These are phyloP conservation scores for Gastrophysa polygoni DNA, from an alignment of 2,888 invertebrate genomes.

Conservation along the genomic window DNA sequence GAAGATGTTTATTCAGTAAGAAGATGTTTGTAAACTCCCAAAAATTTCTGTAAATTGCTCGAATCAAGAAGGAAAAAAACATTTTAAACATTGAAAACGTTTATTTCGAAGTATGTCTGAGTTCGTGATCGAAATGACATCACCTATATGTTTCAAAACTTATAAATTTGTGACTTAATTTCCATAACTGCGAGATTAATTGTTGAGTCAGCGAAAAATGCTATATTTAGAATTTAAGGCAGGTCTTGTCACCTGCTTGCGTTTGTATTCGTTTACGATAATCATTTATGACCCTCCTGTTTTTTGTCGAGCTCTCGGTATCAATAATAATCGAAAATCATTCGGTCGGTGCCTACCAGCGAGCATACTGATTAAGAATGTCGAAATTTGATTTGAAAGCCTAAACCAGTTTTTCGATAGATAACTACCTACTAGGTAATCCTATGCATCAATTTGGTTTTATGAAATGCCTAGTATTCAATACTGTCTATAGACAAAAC, in stretches of 20 bases:
- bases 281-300: background rate
- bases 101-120: slow-evolving; percentile 10
- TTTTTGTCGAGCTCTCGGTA: background rate
- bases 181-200: slow-evolving; percentile 13
- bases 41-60: too few relatives aligned
- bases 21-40: too few relatives aligned
- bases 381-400: background rate
- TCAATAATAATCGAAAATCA: background rate
- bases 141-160: slow-evolving; percentile 11
- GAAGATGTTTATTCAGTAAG: too few relatives aligned
- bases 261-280: background rate
- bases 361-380: background rate
- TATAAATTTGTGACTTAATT: slow-evolving; percentile 2
- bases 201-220: slow-evolving; percentile 5
- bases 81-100: too few relatives aligned
- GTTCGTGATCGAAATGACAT: slow-evolving; percentile 14
- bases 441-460: too few relatives aligned
- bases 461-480: too few relatives aligned
- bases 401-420: too few relatives aligned
- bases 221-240: slow-evolving; percentile 14
- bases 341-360: background rate
- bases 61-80: too few relatives aligned
- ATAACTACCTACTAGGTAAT: too few relatives aligned
- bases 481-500: too few relatives aligned
- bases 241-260: background rate